These are phyloP conservation scores for Corythornis madagascariensis DNA, from an alignment of 2,113 vertebrate species.

Conservation along the genomic window DNA sequence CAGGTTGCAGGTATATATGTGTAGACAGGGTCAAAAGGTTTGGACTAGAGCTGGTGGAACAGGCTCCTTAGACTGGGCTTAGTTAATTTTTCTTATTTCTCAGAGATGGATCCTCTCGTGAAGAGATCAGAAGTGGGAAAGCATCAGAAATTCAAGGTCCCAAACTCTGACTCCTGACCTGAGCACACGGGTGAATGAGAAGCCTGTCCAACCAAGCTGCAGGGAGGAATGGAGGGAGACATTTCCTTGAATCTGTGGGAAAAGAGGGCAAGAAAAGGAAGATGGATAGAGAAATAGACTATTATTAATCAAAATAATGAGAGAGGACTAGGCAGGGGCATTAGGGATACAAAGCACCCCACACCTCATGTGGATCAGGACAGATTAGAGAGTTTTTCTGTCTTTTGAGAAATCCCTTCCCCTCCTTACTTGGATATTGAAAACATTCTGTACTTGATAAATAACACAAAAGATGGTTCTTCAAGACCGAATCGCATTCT, in stretches of 20 bases:
- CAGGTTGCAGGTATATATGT: background rate
- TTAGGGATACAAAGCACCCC: background rate
- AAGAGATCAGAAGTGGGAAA: background rate
- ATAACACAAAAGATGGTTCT: background rate
- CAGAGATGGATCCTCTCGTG: background rate
- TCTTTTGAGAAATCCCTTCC: background rate
- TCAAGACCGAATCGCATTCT: conserved; percentile 16
- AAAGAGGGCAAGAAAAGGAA: background rate
- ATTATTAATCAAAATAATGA: conserved; percentile 11
- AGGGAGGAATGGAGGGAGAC: background rate
- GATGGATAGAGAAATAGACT: background rate
- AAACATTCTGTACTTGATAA: conserved; percentile 36
- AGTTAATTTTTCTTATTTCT: background rate
- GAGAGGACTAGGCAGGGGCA: background rate
- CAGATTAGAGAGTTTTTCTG: background rate
- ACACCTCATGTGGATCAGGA: background rate
- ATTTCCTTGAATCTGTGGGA: background rate
- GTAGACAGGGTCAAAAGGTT: background rate
- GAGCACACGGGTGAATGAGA: background rate
- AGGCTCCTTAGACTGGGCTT: background rate
- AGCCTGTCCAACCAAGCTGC: background rate
- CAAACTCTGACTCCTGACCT: background rate
- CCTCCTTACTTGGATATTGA: conserved; percentile 7
- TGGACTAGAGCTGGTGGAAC: background rate
- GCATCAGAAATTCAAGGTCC: background rate